phyloP scores from a whole-genome alignment of 2,797 vertebrate species.

The Peromyscus eremicus region DNA sequence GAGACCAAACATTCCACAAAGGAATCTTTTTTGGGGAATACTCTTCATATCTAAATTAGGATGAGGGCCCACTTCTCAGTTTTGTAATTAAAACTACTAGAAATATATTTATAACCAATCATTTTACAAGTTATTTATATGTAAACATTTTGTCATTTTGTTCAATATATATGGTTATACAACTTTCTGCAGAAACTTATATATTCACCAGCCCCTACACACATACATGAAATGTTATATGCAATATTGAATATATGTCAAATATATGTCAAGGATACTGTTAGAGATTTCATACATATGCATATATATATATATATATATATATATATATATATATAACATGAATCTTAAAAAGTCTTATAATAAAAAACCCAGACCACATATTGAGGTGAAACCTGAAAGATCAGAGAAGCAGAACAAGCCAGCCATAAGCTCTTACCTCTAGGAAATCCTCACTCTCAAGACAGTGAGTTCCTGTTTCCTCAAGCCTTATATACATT shows the following conservation, averaged over 20 bases:
- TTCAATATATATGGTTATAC: neutral
- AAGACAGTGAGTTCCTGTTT: no score
- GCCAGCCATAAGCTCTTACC: no score
- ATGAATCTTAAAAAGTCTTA: no score
- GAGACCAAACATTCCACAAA: neutral
- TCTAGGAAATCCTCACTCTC: no score
- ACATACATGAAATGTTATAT: neutral
- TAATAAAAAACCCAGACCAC: no score
- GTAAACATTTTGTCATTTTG: neutral
- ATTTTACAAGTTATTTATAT: neutral
- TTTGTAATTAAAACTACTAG: neutral
- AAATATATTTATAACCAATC: neutral
- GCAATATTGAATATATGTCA: neutral
- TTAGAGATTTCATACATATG: neutral
- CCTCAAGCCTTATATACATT: no score
- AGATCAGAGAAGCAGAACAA: no score
- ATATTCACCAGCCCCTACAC: neutral
- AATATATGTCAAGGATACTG: neutral
- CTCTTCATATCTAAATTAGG: neutral
- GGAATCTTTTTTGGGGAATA: neutral
- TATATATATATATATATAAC: neutral
- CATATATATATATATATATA: neutral
- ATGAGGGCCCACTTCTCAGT: neutral
- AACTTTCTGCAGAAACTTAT: neutral
- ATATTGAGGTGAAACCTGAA: no score